Conservation (phyloP, 2,888 invertebrate genomes). For the Megalurothrips usitatus region DNA sequence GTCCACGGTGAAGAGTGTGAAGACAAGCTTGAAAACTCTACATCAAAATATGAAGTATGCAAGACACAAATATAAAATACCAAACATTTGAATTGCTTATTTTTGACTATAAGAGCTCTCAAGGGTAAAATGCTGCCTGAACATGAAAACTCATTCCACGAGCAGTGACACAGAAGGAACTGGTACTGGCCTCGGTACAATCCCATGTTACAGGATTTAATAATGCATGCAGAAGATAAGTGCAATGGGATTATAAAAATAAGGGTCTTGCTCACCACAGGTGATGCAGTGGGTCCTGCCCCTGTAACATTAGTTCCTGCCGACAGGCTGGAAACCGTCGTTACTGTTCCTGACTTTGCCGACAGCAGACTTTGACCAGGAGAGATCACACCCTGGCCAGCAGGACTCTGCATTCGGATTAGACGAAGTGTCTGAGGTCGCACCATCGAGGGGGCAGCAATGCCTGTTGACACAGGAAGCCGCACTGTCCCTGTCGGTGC, state of each 20-base stretch:
- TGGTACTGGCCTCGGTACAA: not conserved
- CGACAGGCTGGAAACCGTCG: not conserved
- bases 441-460: slow-evolving; percentile 21
- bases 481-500: slow-evolving; percentile 7
- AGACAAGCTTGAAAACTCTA: no score
- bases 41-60: not conserved
- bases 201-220: not conserved
- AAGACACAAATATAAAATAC: not conserved
- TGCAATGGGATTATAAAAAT: slow-evolving; percentile 2
- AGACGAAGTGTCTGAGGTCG: slow-evolving; percentile 15
- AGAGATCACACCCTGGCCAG: slow-evolving; percentile 9
- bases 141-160: not conserved
- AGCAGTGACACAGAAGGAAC: not conserved
- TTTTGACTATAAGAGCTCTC: no score
- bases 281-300: slow-evolving; percentile 5
- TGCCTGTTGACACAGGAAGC: slow-evolving; percentile 1
- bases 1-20: no score
- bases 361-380: slow-evolving; percentile 25
- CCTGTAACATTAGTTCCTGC: slow-evolving; percentile 8
- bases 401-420: slow-evolving; percentile 24
- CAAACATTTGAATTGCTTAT: not conserved
- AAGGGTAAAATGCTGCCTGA: no score
- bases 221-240: not conserved
- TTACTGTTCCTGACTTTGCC: slow-evolving; percentile 20
- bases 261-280: slow-evolving; percentile 22